Evolutionary conservation across 2,113 vertebrate species (phyloP), one percentile per base, ranked within the genome.

Genomic region (Plestiodon gilberti): DNA sequence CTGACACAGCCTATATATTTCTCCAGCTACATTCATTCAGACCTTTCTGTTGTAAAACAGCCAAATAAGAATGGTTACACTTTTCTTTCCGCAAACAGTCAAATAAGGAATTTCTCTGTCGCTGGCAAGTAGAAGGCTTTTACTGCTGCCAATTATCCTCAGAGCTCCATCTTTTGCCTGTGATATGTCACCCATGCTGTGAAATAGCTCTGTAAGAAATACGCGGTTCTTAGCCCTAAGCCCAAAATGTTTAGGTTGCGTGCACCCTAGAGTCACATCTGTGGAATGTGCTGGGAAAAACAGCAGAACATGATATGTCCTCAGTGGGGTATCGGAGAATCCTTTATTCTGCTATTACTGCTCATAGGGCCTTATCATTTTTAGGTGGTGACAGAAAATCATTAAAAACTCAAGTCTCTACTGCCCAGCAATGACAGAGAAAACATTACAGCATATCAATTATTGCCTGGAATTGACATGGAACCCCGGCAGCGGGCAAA

Each of bases 311-410:
- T 85, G 92, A 84, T 91, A 85, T 64, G 83, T 89, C 81, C 82
- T 94, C 88, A 33, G 67, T 2, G 1, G 85, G 86, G 88, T 92
- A 92, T 89, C 85, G 89, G 94, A 92, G 93, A 91, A 91, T 93
- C 62, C 62, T 96, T 96, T 95, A 94, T 95, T 94, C 93, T 89
- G 78, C 88, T 91, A 78, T 91, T 93, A 89, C 87, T 91, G 84
- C 93, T 95, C 90, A 89, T 90, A 94, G 91, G n/a, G 88, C 87
- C 88, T 93, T 95, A 95, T 95, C 94, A 93, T 91, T 96, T 96
- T 95, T 82, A 91, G 82, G 91, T 86, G 91, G 90, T 94, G 95
- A 95, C 96, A 96, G 95, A 95, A 97, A 97, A 97, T 97, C 96
- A 88, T 95, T 97, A 91, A 85, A 84, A 82, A 85, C 77, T 91